Base-by-base conservation (phyloP, 37 sponge, comb jelly and placozoan genomes). In the Geodia barretti region DNA sequence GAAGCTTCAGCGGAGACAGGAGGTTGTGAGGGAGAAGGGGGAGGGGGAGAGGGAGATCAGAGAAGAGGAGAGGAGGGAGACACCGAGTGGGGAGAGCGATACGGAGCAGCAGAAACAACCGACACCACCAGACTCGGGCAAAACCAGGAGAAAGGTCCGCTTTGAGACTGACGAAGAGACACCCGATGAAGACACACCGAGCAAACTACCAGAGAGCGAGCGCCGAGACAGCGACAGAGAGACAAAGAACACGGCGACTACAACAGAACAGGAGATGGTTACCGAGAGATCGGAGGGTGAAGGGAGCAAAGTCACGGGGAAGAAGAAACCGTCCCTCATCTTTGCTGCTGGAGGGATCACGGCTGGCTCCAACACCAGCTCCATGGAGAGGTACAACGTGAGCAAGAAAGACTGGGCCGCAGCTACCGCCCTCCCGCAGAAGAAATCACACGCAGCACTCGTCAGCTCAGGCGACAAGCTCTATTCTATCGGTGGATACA, bases 401-500 rank as follows among this genome's bases (percentile, higher is more conserved):
- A 3, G 30, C 60, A 68, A 42, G 65, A 28, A 54, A 21, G 30
- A 23, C 33, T 84, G 85, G 85, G 39, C 39, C 34, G 21, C 59
- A 30, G 36, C 41, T 60, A 37, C 78, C 19, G 42, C 26, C 31
- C 61, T 84, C 1, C 85, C 85, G 24, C 28, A 60, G 26, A 84
- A 70, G 85, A 76, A 69, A 38, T 76, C 85, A 24, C 85, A 84
- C 31, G 40, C 39, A 8, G 68, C 63, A 7, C 62, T 76, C 20
- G 85, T 77, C 24, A 30, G 32, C 11, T 35, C 54, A 9, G 70
- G 77, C 28, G 41, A 43, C 37, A 77, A 31, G 30, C 59, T 84
- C 59, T 84, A 76, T 59, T 76, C 78, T 28, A 69, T 84, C 4
- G 85, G 85, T 9, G 85, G 85, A 2, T 59, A 37, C 29, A 54